phyloP scores from a whole-genome alignment of 2,113 vertebrate species.

The Fregata magnificens region DNA sequence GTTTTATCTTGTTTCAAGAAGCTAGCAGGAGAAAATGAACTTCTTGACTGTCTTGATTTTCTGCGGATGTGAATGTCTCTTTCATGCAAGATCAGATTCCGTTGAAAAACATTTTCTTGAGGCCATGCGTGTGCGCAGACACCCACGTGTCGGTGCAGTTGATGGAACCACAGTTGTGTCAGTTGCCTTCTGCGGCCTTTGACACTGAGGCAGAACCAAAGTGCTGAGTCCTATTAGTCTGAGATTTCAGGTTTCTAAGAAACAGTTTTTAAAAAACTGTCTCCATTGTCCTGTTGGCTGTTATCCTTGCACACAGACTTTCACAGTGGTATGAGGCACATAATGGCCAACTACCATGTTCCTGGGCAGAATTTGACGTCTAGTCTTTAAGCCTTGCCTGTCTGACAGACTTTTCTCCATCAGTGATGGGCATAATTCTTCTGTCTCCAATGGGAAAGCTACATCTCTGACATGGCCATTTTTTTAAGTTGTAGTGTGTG shows the following conservation, averaged over 20 bases:
- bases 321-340: background rate
- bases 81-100: background rate
- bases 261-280: background rate
- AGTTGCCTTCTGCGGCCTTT: background rate
- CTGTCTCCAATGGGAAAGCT: background rate
- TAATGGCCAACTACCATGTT: background rate
- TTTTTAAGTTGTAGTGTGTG: background rate
- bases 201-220: background rate
- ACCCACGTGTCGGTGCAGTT: background rate
- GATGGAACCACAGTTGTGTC: background rate
- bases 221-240: background rate
- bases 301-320: background rate
- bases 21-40: background rate
- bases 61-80: background rate
- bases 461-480: background rate
- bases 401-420: background rate
- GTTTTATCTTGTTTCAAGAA: background rate
- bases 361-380: background rate
- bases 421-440: background rate
- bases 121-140: fast-evolving
- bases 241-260: background rate
- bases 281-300: background rate
- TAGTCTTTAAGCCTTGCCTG: background rate
- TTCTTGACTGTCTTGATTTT: background rate
- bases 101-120: background rate